Base-by-base conservation (phyloP, 2,113 vertebrate genomes). In the Trochalopteron elliotii region DNA sequence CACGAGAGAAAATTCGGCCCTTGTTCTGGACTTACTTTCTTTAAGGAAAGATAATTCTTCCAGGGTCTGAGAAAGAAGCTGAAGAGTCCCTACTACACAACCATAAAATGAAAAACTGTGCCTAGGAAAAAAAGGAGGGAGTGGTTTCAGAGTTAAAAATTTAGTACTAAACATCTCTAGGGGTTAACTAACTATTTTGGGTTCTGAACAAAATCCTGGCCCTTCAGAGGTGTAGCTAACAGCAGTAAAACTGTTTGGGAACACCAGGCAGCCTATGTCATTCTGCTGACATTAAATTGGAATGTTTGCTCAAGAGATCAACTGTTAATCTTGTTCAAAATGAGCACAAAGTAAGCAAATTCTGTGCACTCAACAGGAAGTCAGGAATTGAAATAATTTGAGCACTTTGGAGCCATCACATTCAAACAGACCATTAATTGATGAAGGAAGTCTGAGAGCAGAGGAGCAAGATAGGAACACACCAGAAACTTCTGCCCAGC, bases 291-390 rank as follows among this genome's bases (percentile, higher is more conserved):
- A 57, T 71, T 45, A 78, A 84, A 87, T 9, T 13, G 1, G 40
- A 59, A 79, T 35, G 40, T 84, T 94, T 93, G 89, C 78, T 94
- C 87, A 95, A 94, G 69, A 89, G 77, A 87, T 89, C 69, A 84
- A 68, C 87, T 82, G 52, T 63, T 94, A 84, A 82, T 82, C 91
- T 93, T 68, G 70, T 1, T 92, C 78, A 68, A 78, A 93, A 91
- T n/a, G 44, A 81, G 87, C 27, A 92, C 77, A 84, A 87, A 95
- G 55, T 11, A 94, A 89, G 93, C 74, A 78, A 92, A 94, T 83
- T 79, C 81, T 57, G 53, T 10, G 3, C 42, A 60, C 42, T 89
- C 84, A 79, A 82, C 81, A 91, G 95, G 92, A 93, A 94, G 49
- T 40, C 52, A 31, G 49, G 65, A 87, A 76, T 61, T 89, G 87